Evolutionary conservation across 2,113 vertebrate genomes (phyloP).

Genomic region (Sylvia atricapilla): DNA sequence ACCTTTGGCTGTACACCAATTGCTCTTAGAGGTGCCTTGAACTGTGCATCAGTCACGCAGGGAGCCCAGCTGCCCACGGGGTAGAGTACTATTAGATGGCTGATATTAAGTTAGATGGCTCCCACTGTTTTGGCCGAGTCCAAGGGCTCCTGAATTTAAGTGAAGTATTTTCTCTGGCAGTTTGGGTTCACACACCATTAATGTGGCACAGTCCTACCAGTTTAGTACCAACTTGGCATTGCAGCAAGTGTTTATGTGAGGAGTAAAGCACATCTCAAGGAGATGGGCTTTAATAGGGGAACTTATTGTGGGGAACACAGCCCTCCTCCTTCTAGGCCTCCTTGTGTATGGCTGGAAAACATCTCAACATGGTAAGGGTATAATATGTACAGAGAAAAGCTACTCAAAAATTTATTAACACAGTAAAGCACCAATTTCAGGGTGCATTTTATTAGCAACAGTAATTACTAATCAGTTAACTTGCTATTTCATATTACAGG

Average conservation of each 20-base stretch:
- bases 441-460: constrained; percentile 11
- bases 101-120: not conserved
- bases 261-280: not conserved
- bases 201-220: accelerated
- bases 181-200: not conserved
- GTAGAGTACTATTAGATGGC: not conserved
- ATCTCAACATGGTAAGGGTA: not conserved
- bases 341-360: not conserved
- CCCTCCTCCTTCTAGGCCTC: not conserved
- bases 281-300: not conserved
- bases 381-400: constrained; percentile 26
- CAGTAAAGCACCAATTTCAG: constrained; percentile 48
- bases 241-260: not conserved
- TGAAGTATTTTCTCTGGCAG: not conserved
- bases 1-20: not conserved
- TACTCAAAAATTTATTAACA: constrained; percentile 15
- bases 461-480: constrained; percentile 55
- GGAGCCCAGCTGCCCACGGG: not conserved
- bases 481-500: constrained; percentile 26
- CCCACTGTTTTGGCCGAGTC: not conserved
- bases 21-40: not conserved
- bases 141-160: not conserved
- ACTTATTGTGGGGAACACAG: not conserved
- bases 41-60: not conserved
- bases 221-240: not conserved